Evolutionary conservation across 1,140 invertebrate species (phyloP).

Genomic region (Drosophila seguyi): DNA sequence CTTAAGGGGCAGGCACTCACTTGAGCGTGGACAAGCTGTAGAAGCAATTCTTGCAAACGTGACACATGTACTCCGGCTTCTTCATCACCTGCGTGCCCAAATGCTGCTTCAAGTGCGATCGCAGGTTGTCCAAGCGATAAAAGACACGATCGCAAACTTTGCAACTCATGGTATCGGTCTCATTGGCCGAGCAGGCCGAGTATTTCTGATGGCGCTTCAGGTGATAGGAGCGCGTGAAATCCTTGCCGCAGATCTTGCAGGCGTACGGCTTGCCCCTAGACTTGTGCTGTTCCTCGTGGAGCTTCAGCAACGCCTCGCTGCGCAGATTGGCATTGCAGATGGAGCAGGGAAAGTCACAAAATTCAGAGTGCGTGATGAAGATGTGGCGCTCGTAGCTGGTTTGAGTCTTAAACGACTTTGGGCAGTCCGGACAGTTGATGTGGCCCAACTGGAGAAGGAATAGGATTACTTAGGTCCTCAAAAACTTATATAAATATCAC

Average conservation of each 20-base stretch:
- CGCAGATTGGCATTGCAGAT: conserved; percentile 83
- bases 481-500: not conserved
- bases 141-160: conserved; percentile 91
- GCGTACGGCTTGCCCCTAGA: conserved; percentile 80
- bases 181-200: conserved; percentile 89
- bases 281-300: conserved; percentile 80
- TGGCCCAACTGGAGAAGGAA: conserved; percentile 66
- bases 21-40: conserved; percentile 88
- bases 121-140: conserved; percentile 91
- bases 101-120: conserved; percentile 91
- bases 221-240: conserved; percentile 91
- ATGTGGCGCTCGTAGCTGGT: conserved; percentile 83
- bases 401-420: conserved; percentile 84
- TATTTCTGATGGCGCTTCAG: conserved; percentile 91
- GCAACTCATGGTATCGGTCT: conserved; percentile 77
- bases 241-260: conserved; percentile 87
- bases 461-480: not conserved
- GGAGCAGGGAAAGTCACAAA: conserved; percentile 71
- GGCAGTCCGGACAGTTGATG: conserved; percentile 84
- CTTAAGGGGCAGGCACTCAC: conserved; percentile 34
- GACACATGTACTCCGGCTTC: conserved; percentile 89
- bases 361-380: conserved; percentile 80
- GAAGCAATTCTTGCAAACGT: conserved; percentile 90
- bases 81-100: conserved; percentile 88
- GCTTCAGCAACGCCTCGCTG: conserved; percentile 65